phyloP scores from a whole-genome alignment of 1,140 invertebrate genomes.

The Pararge aegeria region DNA sequence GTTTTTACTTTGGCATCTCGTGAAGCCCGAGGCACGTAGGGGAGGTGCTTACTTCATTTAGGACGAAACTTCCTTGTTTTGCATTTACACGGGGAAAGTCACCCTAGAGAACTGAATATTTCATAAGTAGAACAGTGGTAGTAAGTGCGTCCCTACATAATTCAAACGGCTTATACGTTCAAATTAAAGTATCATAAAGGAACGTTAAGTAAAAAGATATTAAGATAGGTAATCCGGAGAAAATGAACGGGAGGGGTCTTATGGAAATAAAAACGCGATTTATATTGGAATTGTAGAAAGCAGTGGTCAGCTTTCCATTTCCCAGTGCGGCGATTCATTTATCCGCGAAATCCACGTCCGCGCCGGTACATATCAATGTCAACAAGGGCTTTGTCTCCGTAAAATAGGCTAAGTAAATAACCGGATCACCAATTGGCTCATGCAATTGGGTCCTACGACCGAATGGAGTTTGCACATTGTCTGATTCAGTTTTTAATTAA shows the following conservation, averaged over 20 bases:
- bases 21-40: conserved; percentile 34
- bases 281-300: not conserved
- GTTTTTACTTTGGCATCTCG: conserved; percentile 45
- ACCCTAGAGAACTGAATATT: conserved; percentile 70
- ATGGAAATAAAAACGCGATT: not conserved
- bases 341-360: conserved; percentile 41
- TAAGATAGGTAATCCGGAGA: conserved; percentile 3
- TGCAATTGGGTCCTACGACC: conserved; percentile 41
- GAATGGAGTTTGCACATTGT: conserved; percentile 57
- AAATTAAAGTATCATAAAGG: conserved; percentile 3
- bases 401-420: conserved; percentile 70
- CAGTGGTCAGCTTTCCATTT: conserved; percentile 12
- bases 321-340: conserved; percentile 33
- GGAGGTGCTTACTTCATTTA: conserved; percentile 61
- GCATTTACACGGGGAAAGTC: conserved; percentile 64
- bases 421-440: conserved; percentile 48
- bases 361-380: conserved; percentile 36
- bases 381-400: conserved; percentile 44
- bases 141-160: conserved; percentile 48
- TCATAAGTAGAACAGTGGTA: conserved; percentile 56
- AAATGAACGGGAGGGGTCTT: conserved; percentile 1
- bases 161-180: conserved; percentile 37
- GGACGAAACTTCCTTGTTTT: conserved; percentile 71
- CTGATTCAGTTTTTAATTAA: conserved; percentile 70
- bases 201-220: not conserved